A percentile compares a stretch with the other conserved stretches of the same genome.
These are phyloP conservation scores for Hydrotaea diabolus DNA, from an alignment of 2,888 invertebrate genomes.

Conservation along the genomic window DNA sequence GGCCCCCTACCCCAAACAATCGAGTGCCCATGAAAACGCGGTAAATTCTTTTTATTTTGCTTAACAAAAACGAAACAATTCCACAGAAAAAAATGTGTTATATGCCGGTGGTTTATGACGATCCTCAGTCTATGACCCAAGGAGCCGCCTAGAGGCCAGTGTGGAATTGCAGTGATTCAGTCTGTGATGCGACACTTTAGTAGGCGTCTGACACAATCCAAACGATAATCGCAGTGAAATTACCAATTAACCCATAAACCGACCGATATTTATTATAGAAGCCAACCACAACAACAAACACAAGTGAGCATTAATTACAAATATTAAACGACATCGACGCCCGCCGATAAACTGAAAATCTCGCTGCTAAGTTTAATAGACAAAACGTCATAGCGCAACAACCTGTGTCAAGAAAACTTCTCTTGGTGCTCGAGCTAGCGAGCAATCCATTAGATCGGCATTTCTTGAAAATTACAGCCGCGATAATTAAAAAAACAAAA, in stretches of 20 bases:
- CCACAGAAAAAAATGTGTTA: no score
- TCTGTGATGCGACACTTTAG: not conserved
- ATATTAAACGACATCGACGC: not conserved
- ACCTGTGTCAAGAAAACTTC: not conserved
- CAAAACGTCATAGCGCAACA: not conserved
- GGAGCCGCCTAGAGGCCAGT: not conserved
- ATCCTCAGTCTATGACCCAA: not conserved
- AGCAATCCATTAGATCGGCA: conserved; percentile 18
- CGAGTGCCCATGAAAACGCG: conserved; percentile 36
- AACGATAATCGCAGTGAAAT: not conserved
- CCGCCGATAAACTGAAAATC: not conserved
- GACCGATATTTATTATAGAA: not conserved
- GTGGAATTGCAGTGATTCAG: not conserved
- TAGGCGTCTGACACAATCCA: not conserved
- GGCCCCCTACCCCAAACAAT: not conserved
- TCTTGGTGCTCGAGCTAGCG: conserved; percentile 1
- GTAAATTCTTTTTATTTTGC: conserved; percentile 54
- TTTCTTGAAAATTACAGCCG: conserved; percentile 7
- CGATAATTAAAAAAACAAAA: conserved; percentile 26
- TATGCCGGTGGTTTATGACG: no score
- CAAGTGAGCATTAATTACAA: conserved; percentile 12
- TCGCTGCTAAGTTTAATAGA: not conserved
- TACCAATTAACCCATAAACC: not conserved
- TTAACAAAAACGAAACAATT: not conserved
- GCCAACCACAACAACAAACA: conserved; percentile 14